These are phyloP conservation scores for Holacanthus passer DNA, from an alignment of 2,113 vertebrate genomes.

Conservation along the genomic window DNA sequence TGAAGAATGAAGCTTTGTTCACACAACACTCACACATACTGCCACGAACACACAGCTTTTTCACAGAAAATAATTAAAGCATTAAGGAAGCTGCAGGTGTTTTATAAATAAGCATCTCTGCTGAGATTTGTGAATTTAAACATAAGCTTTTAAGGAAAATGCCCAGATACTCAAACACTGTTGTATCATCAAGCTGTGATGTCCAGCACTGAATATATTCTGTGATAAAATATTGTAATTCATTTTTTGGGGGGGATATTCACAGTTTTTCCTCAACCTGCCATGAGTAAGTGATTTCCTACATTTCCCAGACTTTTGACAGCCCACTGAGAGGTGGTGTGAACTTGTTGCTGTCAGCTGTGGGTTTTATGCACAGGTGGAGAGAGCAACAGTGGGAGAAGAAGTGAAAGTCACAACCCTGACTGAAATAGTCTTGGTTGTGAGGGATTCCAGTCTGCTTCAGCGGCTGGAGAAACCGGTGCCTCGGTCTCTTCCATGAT, in stretches of 20 bases:
- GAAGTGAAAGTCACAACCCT: constrained; percentile 34
- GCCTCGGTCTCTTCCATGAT: not conserved
- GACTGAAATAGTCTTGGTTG: constrained; percentile 26
- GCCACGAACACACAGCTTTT: not conserved
- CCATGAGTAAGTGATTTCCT: not conserved
- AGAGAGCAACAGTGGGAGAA: not conserved
- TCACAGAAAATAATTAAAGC: constrained; percentile 4
- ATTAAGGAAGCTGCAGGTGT: constrained; percentile 6
- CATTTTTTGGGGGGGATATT: not conserved
- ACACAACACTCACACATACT: not conserved
- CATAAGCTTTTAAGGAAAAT: not conserved
- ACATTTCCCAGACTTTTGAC: constrained; percentile 13
- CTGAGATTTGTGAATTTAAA: not conserved
- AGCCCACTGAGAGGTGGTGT: not conserved
- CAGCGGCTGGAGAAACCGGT: not conserved
- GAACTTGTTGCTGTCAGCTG: constrained; percentile 50
- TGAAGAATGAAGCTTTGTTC: constrained; percentile 48
- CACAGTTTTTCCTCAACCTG: not conserved
- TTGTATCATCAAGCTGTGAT: not conserved
- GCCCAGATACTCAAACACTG: not conserved
- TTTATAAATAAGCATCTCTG: constrained; percentile 54
- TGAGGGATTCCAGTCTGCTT: constrained; percentile 17
- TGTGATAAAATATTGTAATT: not conserved
- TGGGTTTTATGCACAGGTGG: constrained; percentile 51
- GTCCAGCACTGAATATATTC: not conserved